Evolutionary conservation across 2,888 invertebrate species (phyloP).

Genomic region (Iphiclides podalirius): DNA sequence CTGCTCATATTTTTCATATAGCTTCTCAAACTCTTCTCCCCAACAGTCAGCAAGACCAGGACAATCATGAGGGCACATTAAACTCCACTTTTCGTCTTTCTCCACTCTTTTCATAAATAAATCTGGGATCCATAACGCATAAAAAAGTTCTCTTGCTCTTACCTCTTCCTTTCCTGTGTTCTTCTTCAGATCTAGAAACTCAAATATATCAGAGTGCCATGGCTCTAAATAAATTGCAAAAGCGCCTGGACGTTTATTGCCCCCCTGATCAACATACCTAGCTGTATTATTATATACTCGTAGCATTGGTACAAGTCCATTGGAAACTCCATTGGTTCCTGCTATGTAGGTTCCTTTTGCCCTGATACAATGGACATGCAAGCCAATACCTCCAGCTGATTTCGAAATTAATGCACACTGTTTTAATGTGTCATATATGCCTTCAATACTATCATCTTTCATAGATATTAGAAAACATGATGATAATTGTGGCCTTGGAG

Average conservation of each 20-base stretch:
- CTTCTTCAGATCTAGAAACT: conserved; percentile 95
- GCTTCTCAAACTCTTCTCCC: conserved; percentile 95
- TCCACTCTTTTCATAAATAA: conserved; percentile 98
- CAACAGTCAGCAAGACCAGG: conserved; percentile 95
- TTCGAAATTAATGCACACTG: conserved; percentile 98
- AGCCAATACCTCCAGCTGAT: conserved; percentile 97
- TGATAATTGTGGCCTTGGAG: conserved; percentile 93
- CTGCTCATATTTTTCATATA: conserved; percentile 93
- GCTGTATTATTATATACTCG: conserved; percentile 97
- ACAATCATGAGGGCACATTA: conserved; percentile 98
- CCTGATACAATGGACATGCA: conserved; percentile 97
- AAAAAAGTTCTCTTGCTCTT: conserved; percentile 96
- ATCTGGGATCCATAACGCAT: conserved; percentile 98
- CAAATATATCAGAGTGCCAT: conserved; percentile 98
- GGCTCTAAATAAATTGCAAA: conserved; percentile 99
- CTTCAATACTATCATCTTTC: conserved; percentile 96
- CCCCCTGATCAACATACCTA: conserved; percentile 98
- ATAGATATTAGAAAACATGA: conserved; percentile 97
- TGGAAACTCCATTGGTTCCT: conserved; percentile 96
- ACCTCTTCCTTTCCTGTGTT: conserved; percentile 97
- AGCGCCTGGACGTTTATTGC: conserved; percentile 98
- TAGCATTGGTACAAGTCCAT: conserved; percentile 97
- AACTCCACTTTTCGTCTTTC: conserved; percentile 90
- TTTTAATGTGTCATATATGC: conserved; percentile 94
- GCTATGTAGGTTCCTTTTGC: conserved; percentile 95